Evolutionary conservation across 2,797 vertebrate species (phyloP).

Genomic region (Oryzias dopingdopingensis): DNA sequence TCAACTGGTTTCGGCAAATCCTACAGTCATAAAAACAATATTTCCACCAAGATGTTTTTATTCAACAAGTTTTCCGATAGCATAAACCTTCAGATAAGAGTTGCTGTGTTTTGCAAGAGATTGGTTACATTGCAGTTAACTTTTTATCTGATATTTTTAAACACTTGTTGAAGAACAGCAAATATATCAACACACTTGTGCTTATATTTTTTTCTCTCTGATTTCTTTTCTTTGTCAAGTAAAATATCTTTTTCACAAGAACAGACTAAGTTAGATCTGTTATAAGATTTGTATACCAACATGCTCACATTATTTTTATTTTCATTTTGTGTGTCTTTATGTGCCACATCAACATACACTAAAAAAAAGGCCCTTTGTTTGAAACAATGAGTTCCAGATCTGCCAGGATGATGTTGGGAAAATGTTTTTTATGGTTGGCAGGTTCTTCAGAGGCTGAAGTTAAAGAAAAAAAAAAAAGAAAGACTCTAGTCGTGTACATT

Average conservation of each 20-base stretch:
- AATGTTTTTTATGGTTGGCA: constrained; percentile 41
- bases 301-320: constrained; percentile 76
- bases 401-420: constrained; percentile 33
- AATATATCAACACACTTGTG: constrained; percentile 77
- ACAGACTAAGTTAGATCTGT: constrained; percentile 75
- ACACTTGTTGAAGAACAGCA: constrained; percentile 77
- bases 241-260: constrained; percentile 74
- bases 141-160: constrained; percentile 64
- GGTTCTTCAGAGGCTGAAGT: constrained; percentile 51
- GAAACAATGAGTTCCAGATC: constrained; percentile 48
- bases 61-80: constrained; percentile 7
- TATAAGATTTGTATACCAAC: constrained; percentile 76
- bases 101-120: constrained; percentile 53
- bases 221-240: constrained; percentile 64
- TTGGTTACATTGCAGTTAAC: constrained; percentile 40
- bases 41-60: constrained; percentile 6
- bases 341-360: constrained; percentile 69
- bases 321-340: constrained; percentile 20
- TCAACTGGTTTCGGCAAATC: not conserved
- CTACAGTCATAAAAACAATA: constrained; percentile 7
- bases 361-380: constrained; percentile 60
- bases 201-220: constrained; percentile 67
- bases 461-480: constrained; percentile 14
- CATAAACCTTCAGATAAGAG: constrained; percentile 39
- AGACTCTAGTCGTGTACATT: constrained; percentile 35